phyloP scores from a whole-genome alignment of 2,797 vertebrate genomes.

The Glossophaga mutica region DNA sequence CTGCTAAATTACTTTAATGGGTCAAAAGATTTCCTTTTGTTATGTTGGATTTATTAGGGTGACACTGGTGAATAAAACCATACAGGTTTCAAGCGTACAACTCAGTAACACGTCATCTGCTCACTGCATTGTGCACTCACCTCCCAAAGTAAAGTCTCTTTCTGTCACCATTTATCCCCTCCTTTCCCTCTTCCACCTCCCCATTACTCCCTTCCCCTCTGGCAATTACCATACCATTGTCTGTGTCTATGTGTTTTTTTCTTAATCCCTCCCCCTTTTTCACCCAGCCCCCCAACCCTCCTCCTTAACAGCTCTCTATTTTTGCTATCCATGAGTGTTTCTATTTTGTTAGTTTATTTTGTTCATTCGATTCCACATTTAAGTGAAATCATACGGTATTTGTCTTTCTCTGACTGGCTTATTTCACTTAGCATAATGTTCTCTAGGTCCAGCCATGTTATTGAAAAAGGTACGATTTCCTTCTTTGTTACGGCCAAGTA shows the following conservation, averaged over 20 bases:
- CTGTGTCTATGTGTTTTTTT: neutral
- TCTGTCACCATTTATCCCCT: neutral
- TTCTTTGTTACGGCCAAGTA: neutral
- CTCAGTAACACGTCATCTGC: neutral
- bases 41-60: neutral
- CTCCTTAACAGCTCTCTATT: neutral
- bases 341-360: neutral
- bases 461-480: neutral
- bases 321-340: neutral
- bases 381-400: neutral
- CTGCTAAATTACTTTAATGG: constrained; percentile 1
- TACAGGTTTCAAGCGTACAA: neutral
- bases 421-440: neutral
- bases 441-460: neutral
- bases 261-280: neutral
- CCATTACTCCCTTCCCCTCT: neutral
- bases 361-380: neutral
- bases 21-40: constrained; percentile 12
- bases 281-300: neutral
- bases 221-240: neutral
- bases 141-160: neutral
- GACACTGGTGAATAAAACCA: neutral
- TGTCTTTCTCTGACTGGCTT: neutral
- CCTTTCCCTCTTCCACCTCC: neutral
- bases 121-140: neutral